A percentile compares a stretch with the other conserved stretches of the same genome.
These are phyloP conservation scores for Papilio protenor DNA, from an alignment of 2,888 invertebrate species.

Conservation along the genomic window DNA sequence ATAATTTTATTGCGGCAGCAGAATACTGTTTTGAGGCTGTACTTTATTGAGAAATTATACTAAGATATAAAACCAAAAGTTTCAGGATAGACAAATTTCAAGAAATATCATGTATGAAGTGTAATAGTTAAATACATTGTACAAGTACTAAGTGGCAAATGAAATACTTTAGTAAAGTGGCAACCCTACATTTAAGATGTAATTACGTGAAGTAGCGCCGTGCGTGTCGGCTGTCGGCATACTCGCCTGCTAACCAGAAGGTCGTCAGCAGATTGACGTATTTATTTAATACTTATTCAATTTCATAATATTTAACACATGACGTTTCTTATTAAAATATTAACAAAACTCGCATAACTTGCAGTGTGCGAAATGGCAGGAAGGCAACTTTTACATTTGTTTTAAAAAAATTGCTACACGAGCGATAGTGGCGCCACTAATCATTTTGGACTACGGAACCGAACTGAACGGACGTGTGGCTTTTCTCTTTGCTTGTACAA, in stretches of 20 bases:
- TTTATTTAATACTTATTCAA: not conserved
- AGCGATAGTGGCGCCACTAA: not conserved
- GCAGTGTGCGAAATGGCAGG: not conserved
- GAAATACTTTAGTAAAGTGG: not conserved
- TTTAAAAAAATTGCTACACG: not conserved
- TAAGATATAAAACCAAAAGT: too few relatives aligned
- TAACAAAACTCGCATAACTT: not conserved
- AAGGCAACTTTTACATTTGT: not conserved
- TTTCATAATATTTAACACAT: not conserved
- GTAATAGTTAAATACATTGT: not conserved
- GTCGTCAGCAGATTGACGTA: conserved; percentile 25
- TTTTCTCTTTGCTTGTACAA: not conserved
- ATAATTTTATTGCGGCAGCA: too few relatives aligned
- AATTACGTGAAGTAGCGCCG: conserved; percentile 26
- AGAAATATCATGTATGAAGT: too few relatives aligned
- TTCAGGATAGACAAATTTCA: too few relatives aligned
- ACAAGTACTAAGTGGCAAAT: not conserved
- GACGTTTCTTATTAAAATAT: not conserved
- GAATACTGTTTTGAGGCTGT: too few relatives aligned
- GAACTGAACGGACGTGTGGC: not conserved
- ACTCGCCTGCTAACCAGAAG: conserved; percentile 22
- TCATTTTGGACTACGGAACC: not conserved
- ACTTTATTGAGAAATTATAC: too few relatives aligned
- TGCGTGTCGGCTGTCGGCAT: conserved; percentile 13
- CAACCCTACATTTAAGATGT: conserved; percentile 13